A percentile compares a stretch with the other conserved stretches of the same genome.
phyloP scores from a whole-genome alignment of 2,888 invertebrate species.

The Smittia aterrima region DNA sequence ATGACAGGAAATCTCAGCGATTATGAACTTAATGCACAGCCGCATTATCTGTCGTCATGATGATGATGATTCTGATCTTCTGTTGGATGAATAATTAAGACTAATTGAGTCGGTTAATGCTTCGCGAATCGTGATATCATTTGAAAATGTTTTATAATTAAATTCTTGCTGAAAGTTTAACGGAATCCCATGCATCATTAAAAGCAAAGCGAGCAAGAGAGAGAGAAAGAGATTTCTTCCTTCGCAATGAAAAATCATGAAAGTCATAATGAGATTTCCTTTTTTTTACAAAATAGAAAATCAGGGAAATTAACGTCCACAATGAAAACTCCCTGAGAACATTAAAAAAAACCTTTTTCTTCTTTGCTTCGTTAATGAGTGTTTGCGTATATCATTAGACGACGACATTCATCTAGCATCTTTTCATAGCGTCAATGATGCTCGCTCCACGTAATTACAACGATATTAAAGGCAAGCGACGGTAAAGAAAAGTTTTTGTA shows the following conservation, averaged over 20 bases:
- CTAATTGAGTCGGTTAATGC: not conserved
- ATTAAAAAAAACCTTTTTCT: not conserved
- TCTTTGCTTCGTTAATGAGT: slow-evolving; percentile 1
- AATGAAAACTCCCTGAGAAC: not conserved
- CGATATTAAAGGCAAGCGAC: not conserved
- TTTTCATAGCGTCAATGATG: not conserved
- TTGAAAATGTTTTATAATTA: slow-evolving; percentile 10
- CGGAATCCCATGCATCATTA: not conserved
- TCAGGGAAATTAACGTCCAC: not conserved
- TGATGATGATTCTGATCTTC: slow-evolving; percentile 1
- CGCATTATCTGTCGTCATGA: not conserved
- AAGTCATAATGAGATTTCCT: not conserved
- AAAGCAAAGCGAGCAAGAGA: too few species aligned
- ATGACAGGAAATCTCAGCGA: not conserved
- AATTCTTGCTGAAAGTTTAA: not conserved
- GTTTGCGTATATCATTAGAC: slow-evolving; percentile 22
- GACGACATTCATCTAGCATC: not conserved
- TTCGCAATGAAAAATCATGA: too few species aligned
- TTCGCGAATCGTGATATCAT: not conserved
- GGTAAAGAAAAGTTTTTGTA: not conserved
- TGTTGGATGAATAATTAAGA: slow-evolving; percentile 16
- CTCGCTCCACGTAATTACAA: slow-evolving; percentile 6
- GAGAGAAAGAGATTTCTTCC: not conserved
- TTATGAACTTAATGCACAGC: slow-evolving; percentile 11
- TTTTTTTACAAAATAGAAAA: not conserved